Evolutionary conservation across 1,140 invertebrate species (phyloP), one percentile per base, ranked within the genome.

Genomic region (Drosophila repleta): DNA sequence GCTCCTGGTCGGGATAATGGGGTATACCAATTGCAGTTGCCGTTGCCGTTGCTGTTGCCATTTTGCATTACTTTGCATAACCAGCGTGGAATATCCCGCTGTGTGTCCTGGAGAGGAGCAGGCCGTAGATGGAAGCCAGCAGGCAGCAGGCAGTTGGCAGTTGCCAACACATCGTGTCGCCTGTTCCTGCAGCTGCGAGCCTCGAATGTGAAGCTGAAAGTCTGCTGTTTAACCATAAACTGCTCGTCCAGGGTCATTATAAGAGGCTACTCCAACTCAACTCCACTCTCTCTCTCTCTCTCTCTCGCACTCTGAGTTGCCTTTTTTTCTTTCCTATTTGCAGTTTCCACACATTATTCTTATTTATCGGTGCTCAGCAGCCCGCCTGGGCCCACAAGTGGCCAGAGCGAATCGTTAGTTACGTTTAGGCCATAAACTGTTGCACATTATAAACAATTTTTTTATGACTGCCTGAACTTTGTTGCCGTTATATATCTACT

Each of bases 61-160:
- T 87, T 87, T 85, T 87, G 82, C 81, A 85, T 85, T 85, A 85
- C 74, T 85, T 85, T 85, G 81, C 81, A 85, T 85, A 85, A 85
- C 65, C 81, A 66, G 48, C 65, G 65, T 53, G 55, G 60, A 60
- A 58, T 49, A 56, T 61, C 70, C 70, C 64, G 64, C 63, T 67
- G 69, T 52, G 69, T 72, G 45, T 46, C 41, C 52, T 60, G 56
- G 26, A 37, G 48, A 60, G 69, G 56, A 17, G 39, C 29, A 29
- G 29, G 29, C 29, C n/a, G 2, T 26, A 35, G 32, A 11, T 35
- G 32, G 21, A n/a, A 48, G 46, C 20, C 46, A 48, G 46, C 21
- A 20, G 18, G 39, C 39, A 17, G 55, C 29, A 29, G 29, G 29
- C 29, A 29, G 29, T 8, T 8, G 41, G 43, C 43, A 20, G 57